These are phyloP conservation scores for Dendrolimus houi DNA, from an alignment of 2,888 invertebrate genomes.

Conservation along the genomic window DNA sequence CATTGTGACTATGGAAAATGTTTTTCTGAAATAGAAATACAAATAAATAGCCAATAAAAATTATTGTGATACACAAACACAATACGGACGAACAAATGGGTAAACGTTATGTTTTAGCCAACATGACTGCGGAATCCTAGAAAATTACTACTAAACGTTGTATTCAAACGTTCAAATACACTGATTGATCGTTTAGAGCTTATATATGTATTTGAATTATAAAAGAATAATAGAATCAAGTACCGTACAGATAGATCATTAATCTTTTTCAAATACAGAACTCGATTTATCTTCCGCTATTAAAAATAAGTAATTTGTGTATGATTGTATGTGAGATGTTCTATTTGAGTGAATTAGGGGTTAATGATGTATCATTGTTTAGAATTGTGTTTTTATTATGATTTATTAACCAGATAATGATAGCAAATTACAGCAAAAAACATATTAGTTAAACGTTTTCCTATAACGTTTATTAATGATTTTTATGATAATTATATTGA, in stretches of 20 bases:
- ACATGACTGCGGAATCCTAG: background rate
- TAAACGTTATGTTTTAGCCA: too few relatives aligned
- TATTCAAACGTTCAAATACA: background rate
- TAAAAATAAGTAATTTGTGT: background rate
- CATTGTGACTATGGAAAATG: too few relatives aligned
- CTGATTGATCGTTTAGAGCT: conserved; percentile 37
- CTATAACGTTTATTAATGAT: too few relatives aligned
- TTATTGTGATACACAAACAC: too few relatives aligned
- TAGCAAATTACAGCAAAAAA: background rate
- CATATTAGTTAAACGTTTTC: too few relatives aligned
- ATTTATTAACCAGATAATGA: background rate
- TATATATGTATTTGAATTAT: conserved; percentile 27
- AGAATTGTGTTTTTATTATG: background rate
- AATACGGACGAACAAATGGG: too few relatives aligned
- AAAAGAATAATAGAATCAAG: conserved; percentile 35
- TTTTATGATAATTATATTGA: too few relatives aligned
- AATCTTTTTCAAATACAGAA: conserved; percentile 25
- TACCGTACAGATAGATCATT: conserved; percentile 32
- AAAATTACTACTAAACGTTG: background rate
- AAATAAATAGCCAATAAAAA: too few relatives aligned
- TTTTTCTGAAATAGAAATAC: too few relatives aligned
- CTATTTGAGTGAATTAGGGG: background rate
- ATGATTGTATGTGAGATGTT: background rate
- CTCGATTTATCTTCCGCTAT: conserved; percentile 3
- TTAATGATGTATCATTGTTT: background rate